phyloP scores from a whole-genome alignment of 1,140 invertebrate genomes.

The Achatina immaculata region DNA sequence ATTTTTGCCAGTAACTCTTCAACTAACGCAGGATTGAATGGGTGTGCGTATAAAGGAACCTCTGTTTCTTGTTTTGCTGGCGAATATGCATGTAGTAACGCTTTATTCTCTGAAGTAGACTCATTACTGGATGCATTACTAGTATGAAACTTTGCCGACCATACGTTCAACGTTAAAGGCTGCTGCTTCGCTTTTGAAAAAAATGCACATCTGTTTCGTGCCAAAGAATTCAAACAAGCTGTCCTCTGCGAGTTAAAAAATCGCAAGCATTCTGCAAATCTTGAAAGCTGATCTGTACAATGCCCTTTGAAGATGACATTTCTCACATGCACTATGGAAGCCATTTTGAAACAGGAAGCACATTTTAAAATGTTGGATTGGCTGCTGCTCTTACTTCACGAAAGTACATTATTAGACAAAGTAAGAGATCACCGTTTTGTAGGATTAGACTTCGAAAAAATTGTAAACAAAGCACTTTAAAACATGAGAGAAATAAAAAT shows the following conservation, averaged over 20 bases:
- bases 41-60: not conserved
- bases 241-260: not conserved
- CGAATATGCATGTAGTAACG: not conserved
- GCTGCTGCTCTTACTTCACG: too few relatives aligned
- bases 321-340: not conserved
- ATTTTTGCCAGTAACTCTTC: conserved; percentile 31
- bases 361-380: too few relatives aligned
- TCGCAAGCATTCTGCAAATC: not conserved
- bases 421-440: too few relatives aligned
- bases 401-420: too few relatives aligned
- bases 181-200: not conserved
- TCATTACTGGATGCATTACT: not conserved
- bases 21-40: conserved; percentile 39
- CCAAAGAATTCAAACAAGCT: not conserved
- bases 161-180: not conserved
- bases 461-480: too few relatives aligned
- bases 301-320: not conserved
- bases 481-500: too few relatives aligned
- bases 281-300: not conserved
- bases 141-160: not conserved
- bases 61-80: too few relatives aligned
- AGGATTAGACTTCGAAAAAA: too few relatives aligned
- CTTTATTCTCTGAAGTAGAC: not conserved
- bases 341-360: conserved; percentile 2
- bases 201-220: not conserved